Conservation (phyloP, 2,888 invertebrate species). For the Argynnis bischoffii region DNA sequence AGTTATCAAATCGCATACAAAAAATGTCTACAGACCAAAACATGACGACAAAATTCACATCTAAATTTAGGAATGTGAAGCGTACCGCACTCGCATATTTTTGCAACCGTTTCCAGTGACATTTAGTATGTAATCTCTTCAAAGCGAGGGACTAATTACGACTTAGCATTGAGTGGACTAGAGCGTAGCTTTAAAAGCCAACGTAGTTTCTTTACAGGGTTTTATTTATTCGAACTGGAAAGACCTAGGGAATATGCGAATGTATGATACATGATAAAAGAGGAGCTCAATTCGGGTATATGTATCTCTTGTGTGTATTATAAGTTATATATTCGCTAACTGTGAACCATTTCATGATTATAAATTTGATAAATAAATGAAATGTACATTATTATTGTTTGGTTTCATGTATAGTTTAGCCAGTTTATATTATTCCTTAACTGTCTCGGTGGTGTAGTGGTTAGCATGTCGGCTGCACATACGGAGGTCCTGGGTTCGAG, state of each 20-base stretch:
- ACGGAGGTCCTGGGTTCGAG: no score
- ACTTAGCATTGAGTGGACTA: constrained; percentile 21
- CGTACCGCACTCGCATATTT: constrained; percentile 13
- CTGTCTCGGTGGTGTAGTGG: no score
- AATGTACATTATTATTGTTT: no score
- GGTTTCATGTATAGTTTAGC: no score
- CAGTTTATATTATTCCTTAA: no score
- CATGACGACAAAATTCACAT: neutral
- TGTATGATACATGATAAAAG: neutral
- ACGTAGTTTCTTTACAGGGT: constrained; percentile 1
- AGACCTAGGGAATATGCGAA: no score
- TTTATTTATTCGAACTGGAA: neutral
- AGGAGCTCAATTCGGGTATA: no score
- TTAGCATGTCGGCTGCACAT: no score
- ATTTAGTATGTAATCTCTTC: constrained; percentile 21
- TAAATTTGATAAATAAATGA: no score
- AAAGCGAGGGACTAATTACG: constrained; percentile 33
- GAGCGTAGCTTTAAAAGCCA: constrained; percentile 25
- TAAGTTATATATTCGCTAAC: no score
- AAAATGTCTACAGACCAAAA: neutral
- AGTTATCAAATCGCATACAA: neutral
- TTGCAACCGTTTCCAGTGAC: constrained; percentile 3
- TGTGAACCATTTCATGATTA: no score
- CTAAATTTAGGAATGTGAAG: neutral
- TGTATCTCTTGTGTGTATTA: no score